These are phyloP conservation scores for Eremobia ochroleuca DNA, from an alignment of 2,888 invertebrate species.

Conservation along the genomic window DNA sequence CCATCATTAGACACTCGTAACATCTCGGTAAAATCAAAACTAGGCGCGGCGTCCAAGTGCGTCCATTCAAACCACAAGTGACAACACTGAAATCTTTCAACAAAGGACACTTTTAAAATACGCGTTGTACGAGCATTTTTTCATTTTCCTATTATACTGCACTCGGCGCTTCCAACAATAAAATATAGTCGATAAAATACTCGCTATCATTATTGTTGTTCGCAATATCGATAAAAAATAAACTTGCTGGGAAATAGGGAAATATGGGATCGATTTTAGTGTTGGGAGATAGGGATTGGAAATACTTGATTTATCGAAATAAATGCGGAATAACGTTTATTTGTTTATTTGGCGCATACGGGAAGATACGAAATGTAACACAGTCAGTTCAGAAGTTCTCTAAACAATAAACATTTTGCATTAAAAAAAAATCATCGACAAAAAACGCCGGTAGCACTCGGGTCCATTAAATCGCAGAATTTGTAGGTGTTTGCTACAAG, in stretches of 20 bases:
- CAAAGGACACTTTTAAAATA: conserved; percentile 53
- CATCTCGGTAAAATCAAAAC: neutral
- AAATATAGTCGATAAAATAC: conserved; percentile 78
- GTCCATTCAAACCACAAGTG: conserved; percentile 53
- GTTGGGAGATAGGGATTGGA: conserved; percentile 48
- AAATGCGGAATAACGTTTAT: neutral
- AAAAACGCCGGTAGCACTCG: neutral
- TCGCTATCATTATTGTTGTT: conserved; percentile 78
- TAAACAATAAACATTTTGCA: neutral
- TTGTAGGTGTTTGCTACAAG: conserved; percentile 60
- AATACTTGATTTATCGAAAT: conserved; percentile 27
- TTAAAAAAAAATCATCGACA: neutral
- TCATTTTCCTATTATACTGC: conserved; percentile 57
- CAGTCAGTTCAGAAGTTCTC: neutral
- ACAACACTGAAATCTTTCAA: conserved; percentile 41
- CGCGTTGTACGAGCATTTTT: conserved; percentile 50
- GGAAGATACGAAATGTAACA: neutral
- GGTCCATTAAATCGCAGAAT: conserved; percentile 14
- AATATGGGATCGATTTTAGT: conserved; percentile 68
- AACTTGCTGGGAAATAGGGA: conserved; percentile 69
- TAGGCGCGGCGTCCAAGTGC: conserved; percentile 36
- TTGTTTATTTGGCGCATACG: neutral
- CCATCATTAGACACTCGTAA: neutral
- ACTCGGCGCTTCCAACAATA: conserved; percentile 68
- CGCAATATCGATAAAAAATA: conserved; percentile 78